Base-by-base conservation (phyloP, 2,797 vertebrate species). In the Poecilia picta region DNA sequence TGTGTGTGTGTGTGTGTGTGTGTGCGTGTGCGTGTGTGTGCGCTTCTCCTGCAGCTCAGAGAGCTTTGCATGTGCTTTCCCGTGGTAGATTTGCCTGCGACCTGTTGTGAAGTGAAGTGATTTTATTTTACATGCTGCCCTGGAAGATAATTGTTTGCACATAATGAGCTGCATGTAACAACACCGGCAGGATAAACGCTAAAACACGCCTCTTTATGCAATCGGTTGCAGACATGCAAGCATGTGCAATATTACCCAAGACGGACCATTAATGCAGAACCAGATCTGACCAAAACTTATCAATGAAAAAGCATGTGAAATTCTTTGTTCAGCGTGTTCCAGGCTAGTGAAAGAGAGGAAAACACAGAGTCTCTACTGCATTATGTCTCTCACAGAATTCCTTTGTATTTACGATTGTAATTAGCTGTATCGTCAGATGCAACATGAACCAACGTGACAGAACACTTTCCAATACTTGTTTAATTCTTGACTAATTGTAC, bases 31-130 rank as follows among this genome's bases (percentile, higher is more conserved):
- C 82, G 76, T 87, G 66, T 71, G 41, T 71, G 11, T 2, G 41
- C 16, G 85, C 64, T 49, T 76, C 85, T 79, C 39, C 59, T 66
- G 70, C 76, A 81, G 82, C 72, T 83, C 15, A 46, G 76, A 68
- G 47, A 80, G 76, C 82, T 13, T 85, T 84, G 91, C 91, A 91
- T 90, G 92, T 73, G 68, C 78, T 57, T 73, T 49, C 57, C 46
- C 53, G 28, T 77, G 57, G 76, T 75, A 12, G 28, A 43, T 76
- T 59, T 45, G 77, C 74, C 41, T 72, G 72, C 77, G 76, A 36
- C 25, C 81, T 79, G 74, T 79, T 43, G 72, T 20, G 45, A 53
- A 75, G 36, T 77, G 51, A 51, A 46, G 81, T 25, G 16, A 20
- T 41, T 43, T 25, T 43, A 12, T n/a, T 41, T 70, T 74, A 59